phyloP scores from a whole-genome alignment of 2,888 invertebrate species.

The Synergus laeviventris region DNA sequence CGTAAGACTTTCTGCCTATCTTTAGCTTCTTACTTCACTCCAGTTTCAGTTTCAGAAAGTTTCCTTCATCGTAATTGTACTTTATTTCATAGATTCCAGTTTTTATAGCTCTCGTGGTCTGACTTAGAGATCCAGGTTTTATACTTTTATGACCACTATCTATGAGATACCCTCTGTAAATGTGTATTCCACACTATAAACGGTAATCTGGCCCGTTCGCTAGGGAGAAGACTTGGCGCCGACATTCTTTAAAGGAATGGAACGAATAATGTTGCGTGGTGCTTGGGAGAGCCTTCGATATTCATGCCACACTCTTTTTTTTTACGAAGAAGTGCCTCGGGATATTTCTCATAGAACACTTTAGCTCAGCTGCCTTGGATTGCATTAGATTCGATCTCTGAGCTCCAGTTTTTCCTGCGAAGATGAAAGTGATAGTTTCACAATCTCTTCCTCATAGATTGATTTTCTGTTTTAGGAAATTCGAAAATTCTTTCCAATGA shows the following conservation, averaged over 20 bases:
- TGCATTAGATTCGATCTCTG: constrained; percentile 22
- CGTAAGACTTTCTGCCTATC: neutral
- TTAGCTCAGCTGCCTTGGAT: constrained; percentile 22
- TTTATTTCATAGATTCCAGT: neutral
- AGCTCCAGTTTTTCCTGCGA: constrained; percentile 8
- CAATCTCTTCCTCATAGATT: neutral
- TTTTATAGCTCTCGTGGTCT: neutral
- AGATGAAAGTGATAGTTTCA: constrained; percentile 1
- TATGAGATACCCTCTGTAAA: constrained; percentile 19
- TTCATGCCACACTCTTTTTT: constrained; percentile 13
- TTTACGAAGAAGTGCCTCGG: constrained; percentile 27
- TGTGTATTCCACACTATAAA: constrained; percentile 42
- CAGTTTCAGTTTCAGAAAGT: too few species aligned
- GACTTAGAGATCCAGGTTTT: neutral
- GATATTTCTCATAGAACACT: constrained; percentile 29
- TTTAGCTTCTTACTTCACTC: constrained; percentile 13
- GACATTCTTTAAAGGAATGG: constrained; percentile 47
- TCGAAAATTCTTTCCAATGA: neutral
- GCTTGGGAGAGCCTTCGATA: constrained; percentile 20
- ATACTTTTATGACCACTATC: neutral
- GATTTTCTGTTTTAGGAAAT: neutral
- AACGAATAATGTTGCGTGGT: constrained; percentile 31
- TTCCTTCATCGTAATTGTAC: too few species aligned
- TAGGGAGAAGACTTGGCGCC: constrained; percentile 50
- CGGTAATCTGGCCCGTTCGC: constrained; percentile 39